phyloP scores from a whole-genome alignment of 2,113 vertebrate genomes.

The Sminthopsis crassicaudata region DNA sequence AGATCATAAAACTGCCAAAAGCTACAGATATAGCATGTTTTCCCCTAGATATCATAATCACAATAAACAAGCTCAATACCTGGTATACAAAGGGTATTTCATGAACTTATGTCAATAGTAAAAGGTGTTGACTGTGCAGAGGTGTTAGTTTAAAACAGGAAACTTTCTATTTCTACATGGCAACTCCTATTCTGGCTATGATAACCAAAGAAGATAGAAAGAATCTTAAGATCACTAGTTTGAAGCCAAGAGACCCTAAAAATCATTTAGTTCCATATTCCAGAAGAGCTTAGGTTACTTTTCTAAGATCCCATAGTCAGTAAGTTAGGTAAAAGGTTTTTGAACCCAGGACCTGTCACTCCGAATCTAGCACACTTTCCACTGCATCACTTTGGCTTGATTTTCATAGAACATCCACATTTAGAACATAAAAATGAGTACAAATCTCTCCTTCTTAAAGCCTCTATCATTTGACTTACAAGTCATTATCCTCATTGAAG shows the following conservation, averaged over 20 bases:
- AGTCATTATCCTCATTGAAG: background rate
- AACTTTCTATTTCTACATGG: constrained; percentile 33
- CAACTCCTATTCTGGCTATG: background rate
- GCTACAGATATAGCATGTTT: constrained; percentile 46
- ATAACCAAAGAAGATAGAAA: background rate
- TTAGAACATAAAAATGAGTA: background rate
- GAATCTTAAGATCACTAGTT: background rate
- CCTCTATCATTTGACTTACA: background rate
- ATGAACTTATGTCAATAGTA: constrained; percentile 54
- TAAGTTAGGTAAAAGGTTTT: background rate
- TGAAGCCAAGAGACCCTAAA: background rate
- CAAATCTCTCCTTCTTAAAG: background rate
- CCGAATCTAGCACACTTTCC: background rate
- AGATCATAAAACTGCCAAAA: constrained; percentile 54
- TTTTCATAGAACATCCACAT: background rate
- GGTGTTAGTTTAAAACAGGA: constrained; percentile 50
- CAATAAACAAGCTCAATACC: constrained; percentile 57
- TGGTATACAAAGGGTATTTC: constrained; percentile 58
- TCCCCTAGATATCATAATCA: constrained; percentile 59
- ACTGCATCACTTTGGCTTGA: background rate
- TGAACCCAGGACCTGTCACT: background rate
- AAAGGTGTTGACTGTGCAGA: constrained; percentile 50
- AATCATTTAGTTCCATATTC: background rate
- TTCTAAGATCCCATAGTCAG: background rate
- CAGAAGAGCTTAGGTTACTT: background rate